phyloP scores from a whole-genome alignment of 2,113 vertebrate genomes.

The Chaetorhynchus papuensis region DNA sequence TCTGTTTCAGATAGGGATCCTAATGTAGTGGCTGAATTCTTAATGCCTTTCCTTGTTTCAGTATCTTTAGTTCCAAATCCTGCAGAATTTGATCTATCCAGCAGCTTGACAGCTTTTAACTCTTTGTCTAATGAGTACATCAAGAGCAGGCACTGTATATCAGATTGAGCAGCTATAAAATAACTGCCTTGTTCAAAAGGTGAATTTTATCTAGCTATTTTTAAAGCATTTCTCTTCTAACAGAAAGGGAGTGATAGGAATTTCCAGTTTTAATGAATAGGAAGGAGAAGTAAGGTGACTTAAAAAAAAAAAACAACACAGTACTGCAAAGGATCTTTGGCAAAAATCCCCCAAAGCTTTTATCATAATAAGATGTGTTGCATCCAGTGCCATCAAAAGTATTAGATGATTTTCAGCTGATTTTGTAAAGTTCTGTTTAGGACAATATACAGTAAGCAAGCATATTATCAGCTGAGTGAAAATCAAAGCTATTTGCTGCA shows the following conservation, averaged over 20 bases:
- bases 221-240: neutral
- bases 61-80: neutral
- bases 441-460: neutral
- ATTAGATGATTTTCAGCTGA: neutral
- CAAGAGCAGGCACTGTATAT: neutral
- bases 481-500: neutral
- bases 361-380: neutral
- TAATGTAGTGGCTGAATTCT: neutral
- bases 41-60: neutral
- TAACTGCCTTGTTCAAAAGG: neutral
- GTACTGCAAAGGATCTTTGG: neutral
- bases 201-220: neutral
- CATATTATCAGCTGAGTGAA: neutral
- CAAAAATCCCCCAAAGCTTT: neutral
- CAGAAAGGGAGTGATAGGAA: neutral
- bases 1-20: neutral
- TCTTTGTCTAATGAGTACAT: slow-evolving; percentile 23
- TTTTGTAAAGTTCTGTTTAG: neutral
- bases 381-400: neutral
- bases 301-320: neutral
- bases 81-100: neutral
- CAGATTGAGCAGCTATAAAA: neutral
- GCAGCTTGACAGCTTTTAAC: neutral
- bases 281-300: neutral
- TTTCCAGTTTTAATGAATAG: neutral